A percentile compares a stretch with the other conserved stretches of the same genome.
These are phyloP conservation scores for Anarhynchus alexandrinus DNA, from an alignment of 2,113 vertebrate species.

Conservation along the genomic window DNA sequence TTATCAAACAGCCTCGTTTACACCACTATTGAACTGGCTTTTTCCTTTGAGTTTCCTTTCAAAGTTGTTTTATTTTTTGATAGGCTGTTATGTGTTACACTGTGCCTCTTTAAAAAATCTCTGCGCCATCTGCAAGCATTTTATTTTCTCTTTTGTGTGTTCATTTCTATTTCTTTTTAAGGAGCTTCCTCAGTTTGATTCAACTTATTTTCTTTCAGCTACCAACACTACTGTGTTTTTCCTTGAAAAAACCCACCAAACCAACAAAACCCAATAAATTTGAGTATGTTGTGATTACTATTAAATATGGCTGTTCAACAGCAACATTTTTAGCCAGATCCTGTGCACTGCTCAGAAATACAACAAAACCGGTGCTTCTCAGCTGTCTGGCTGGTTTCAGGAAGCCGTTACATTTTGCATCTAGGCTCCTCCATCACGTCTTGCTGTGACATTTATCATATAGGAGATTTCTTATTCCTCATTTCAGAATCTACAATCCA, in stretches of 20 bases:
- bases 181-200: not conserved
- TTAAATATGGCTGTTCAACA: not conserved
- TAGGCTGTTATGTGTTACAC: not conserved
- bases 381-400: not conserved
- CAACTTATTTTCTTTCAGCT: not conserved
- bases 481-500: not conserved
- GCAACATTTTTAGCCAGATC: not conserved
- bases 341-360: not conserved
- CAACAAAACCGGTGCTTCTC: not conserved
- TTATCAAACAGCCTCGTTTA: not conserved
- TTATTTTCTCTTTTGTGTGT: not conserved
- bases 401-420: not conserved
- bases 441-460: not conserved
- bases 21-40: accelerated
- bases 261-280: not conserved
- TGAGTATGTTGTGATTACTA: not conserved
- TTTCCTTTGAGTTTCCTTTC: not conserved
- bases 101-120: not conserved
- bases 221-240: not conserved
- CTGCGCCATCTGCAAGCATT: not conserved
- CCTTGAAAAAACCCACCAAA: not conserved
- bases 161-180: not conserved
- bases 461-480: not conserved
- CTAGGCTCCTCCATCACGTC: not conserved
- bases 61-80: not conserved